These are phyloP conservation scores for Penelope pileata DNA, from an alignment of 2,113 vertebrate species.

Conservation along the genomic window DNA sequence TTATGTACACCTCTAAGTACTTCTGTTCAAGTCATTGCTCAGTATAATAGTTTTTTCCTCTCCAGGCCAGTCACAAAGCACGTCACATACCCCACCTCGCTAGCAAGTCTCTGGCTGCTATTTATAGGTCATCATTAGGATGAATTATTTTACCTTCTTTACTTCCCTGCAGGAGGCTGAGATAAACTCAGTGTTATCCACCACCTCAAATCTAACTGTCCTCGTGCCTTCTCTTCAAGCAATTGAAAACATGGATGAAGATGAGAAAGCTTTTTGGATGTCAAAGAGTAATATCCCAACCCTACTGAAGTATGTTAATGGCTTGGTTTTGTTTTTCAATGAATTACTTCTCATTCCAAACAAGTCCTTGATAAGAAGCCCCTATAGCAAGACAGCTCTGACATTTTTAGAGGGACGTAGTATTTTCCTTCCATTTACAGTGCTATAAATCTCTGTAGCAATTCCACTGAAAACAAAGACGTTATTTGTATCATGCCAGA, in stretches of 20 bases:
- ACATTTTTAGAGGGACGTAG: neutral
- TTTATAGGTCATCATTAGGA: neutral
- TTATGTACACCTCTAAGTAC: neutral
- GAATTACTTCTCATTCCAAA: neutral
- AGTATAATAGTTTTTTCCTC: slow-evolving; percentile 26
- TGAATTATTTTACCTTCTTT: neutral
- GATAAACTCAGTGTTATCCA: slow-evolving; percentile 71
- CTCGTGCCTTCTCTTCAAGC: slow-evolving; percentile 86
- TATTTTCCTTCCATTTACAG: neutral
- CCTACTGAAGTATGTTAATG: slow-evolving; percentile 83
- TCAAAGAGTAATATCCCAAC: slow-evolving; percentile 78
- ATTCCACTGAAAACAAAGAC: neutral
- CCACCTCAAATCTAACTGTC: slow-evolving; percentile 83
- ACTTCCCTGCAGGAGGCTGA: slow-evolving; percentile 75
- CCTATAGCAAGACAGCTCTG: neutral
- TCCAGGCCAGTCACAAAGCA: neutral
- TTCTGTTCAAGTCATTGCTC: slow-evolving; percentile 1
- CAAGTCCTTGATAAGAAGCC: neutral
- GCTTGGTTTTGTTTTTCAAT: neutral
- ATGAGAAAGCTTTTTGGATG: slow-evolving; percentile 86
- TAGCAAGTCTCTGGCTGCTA: slow-evolving; percentile 1
- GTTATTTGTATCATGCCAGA: neutral
- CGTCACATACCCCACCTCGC: slow-evolving; percentile 1
- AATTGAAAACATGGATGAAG: slow-evolving; percentile 78
- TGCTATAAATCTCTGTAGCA: neutral